Conservation (phyloP, 2,888 invertebrate species). For the Eupsilia transversa region DNA sequence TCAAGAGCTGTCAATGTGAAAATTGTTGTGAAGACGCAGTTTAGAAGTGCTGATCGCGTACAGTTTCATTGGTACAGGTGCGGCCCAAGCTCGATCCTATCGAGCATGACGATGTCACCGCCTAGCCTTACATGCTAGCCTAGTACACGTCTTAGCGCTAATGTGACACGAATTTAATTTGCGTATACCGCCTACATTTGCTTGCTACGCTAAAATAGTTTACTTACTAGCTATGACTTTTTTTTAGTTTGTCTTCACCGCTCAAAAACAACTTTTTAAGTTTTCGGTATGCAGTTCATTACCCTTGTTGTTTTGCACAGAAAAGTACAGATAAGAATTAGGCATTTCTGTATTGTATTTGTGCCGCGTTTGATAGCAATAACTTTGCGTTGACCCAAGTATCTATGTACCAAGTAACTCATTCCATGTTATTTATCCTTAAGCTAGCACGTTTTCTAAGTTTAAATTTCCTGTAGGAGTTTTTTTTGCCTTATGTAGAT, state of each 20-base stretch:
- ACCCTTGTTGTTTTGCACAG: too few species aligned
- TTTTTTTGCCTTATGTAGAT: background rate
- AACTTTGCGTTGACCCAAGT: background rate
- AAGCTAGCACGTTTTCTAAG: background rate
- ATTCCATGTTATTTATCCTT: background rate
- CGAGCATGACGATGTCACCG: background rate
- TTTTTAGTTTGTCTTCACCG: background rate
- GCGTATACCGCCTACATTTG: constrained; percentile 17
- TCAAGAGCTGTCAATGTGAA: background rate
- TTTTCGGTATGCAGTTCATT: background rate
- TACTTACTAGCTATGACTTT: background rate
- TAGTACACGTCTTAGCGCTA: constrained; percentile 4
- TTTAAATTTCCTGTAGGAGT: background rate
- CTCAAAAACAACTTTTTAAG: background rate
- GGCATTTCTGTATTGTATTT: background rate
- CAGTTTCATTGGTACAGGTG: background rate
- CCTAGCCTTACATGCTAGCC: background rate
- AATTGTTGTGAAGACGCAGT: too few species aligned
- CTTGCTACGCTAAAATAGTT: constrained; percentile 27
- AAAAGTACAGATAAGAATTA: background rate
- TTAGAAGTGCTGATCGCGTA: background rate
- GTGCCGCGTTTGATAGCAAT: background rate
- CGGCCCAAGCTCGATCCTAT: background rate
- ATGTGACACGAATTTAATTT: background rate
- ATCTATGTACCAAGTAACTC: background rate